Evolutionary conservation across 2,888 invertebrate genomes (phyloP).

Genomic region (Euplagia quadripunctaria): DNA sequence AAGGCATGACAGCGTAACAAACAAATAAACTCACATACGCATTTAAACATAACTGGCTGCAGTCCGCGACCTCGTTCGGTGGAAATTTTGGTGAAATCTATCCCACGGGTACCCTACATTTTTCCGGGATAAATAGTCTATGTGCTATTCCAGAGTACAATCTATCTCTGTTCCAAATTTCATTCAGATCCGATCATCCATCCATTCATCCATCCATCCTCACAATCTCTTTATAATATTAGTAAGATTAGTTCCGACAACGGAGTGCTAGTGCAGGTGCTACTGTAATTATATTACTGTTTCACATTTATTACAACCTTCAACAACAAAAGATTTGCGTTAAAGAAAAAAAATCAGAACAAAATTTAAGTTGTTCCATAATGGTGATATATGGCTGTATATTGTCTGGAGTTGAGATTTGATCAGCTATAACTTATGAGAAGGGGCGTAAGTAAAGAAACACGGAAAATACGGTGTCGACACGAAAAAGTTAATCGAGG

Average conservation of each 20-base stretch:
- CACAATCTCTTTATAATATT: background rate
- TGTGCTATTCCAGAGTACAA: too few relatives aligned
- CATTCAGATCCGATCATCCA: too few relatives aligned
- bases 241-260: background rate
- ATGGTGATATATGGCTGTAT: slow-evolving; percentile 43
- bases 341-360: slow-evolving; percentile 34
- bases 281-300: background rate
- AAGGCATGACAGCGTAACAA: too few relatives aligned
- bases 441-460: slow-evolving; percentile 40
- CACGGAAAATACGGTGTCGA: slow-evolving; percentile 32
- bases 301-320: background rate
- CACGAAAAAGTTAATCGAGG: slow-evolving; percentile 36
- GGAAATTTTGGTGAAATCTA: too few relatives aligned
- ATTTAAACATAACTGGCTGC: too few relatives aligned
- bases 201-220: too few relatives aligned
- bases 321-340: slow-evolving; percentile 28
- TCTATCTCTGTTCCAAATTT: too few relatives aligned
- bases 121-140: too few relatives aligned
- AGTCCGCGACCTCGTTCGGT: too few relatives aligned
- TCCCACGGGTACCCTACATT: too few relatives aligned
- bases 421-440: slow-evolving; percentile 46
- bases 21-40: too few relatives aligned
- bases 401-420: slow-evolving; percentile 48
- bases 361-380: slow-evolving; percentile 41
- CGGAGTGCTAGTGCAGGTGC: background rate